Percentiles rank a stretch among this genome's conserved stretches.
Conservation (phyloP, 2,888 invertebrate species). For the Esperia sulphurella region DNA sequence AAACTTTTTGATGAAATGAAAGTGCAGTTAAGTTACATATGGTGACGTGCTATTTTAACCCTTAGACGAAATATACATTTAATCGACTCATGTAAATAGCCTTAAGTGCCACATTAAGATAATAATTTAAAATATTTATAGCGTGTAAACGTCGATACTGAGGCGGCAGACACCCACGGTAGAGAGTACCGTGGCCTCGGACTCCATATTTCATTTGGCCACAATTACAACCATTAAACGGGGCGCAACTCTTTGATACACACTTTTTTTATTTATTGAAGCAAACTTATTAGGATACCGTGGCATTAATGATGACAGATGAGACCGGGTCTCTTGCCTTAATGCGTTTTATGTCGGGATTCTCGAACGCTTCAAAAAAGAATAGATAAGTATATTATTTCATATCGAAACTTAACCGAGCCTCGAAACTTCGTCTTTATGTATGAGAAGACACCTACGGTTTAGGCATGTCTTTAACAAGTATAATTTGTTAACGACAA, state of each 20-base stretch:
- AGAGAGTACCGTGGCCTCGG: conserved; percentile 43
- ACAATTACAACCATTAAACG: conserved; percentile 76
- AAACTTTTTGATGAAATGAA: too few species aligned
- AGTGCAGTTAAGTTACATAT: too few species aligned
- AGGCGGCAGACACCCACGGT: conserved; percentile 68
- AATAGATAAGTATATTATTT: conserved; percentile 44
- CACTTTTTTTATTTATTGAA: conserved; percentile 68
- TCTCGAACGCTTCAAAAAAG: conserved; percentile 43
- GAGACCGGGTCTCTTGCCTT: conserved; percentile 58
- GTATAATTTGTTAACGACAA: conserved; percentile 22
- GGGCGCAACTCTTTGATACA: conserved; percentile 74
- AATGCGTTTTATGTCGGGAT: conserved; percentile 56
- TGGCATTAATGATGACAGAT: conserved; percentile 79
- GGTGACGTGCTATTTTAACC: too few species aligned
- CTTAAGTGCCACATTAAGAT: conserved; percentile 55
- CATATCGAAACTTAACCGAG: conserved; percentile 27
- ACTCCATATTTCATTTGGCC: conserved; percentile 71
- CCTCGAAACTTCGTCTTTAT: neutral
- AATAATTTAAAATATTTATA: conserved; percentile 69
- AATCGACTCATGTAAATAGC: conserved; percentile 48
- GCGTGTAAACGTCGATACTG: conserved; percentile 72
- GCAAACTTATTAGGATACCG: conserved; percentile 74
- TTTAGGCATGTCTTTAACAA: conserved; percentile 1
- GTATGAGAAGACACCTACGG: neutral
- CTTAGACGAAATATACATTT: conserved; percentile 12